Base-by-base conservation (phyloP, 2,113 vertebrate genomes). In the Scalopus aquaticus region DNA sequence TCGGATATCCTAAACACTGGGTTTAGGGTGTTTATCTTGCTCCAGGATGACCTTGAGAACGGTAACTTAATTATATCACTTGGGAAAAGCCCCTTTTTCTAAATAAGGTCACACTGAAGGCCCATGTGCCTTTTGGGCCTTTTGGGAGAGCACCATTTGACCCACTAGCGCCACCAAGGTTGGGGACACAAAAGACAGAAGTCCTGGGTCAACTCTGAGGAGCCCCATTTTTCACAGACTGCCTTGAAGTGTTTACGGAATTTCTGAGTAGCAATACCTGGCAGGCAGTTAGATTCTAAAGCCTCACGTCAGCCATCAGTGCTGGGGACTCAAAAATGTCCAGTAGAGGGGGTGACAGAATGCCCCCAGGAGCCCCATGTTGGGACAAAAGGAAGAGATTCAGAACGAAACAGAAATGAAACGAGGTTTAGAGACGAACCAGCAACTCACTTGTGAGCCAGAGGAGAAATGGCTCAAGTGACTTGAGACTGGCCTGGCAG, bases 311-410 rank as follows among this genome's bases (percentile, higher is more conserved):
- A 37, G 9, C 12, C 1, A 20, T 56, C 6, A 9, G 15, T 82
- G n/a, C 39, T 69, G 39, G 1, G 44, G 32, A 94, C 32, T 94
- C 73, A 85, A 30, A 49, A 22, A 19, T 35, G 26, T 37, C 80
- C 35, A 35, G n/a, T 60, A 42, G 56, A 2, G 9, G 1, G 9
- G 16, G 28, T 9, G 6, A 32, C 4, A 20, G 24, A 54, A 44
- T 26, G 26, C 46, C 46, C 46, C 49, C 17, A 0, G 26, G n/a
- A 22, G 35, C 28, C 2, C 19, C 11, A 13, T 3, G 3, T 16
- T 37, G 60, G 7, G 9, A 51, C 44, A 85, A 65, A 88, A 42
- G 37, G 56, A 65, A 51, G 26, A 70, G 37, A 17, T 32, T 13
- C 19, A 4, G 17, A 19, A 39, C 4, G 17, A 83, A 62, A 73